Evolutionary conservation across 2,888 invertebrate species (phyloP).

Genomic region (Drosophila nigricruria): DNA sequence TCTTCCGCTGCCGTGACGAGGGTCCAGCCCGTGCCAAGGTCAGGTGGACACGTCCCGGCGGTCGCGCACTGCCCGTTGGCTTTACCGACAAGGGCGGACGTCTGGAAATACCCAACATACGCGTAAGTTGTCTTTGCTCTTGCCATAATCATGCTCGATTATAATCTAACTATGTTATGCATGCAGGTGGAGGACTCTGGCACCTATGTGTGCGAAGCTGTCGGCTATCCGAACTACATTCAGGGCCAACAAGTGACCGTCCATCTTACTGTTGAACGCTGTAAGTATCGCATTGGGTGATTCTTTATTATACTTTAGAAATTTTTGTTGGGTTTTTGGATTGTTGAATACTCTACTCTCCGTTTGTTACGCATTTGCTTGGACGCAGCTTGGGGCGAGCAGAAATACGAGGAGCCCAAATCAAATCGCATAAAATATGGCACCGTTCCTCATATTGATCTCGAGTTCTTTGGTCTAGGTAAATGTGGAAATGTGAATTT

Average conservation of each 20-base stretch:
- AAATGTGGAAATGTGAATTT: constrained; percentile 33
- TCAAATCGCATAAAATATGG: constrained; percentile 87
- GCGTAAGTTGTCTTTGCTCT: constrained; percentile 85
- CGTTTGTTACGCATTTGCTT: constrained; percentile 1
- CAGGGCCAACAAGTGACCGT: constrained; percentile 90
- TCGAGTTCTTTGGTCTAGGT: constrained; percentile 88
- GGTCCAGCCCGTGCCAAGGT: constrained; percentile 92
- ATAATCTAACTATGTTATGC: no score
- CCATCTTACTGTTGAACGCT: constrained; percentile 90
- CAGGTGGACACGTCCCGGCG: constrained; percentile 90
- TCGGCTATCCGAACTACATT: constrained; percentile 87
- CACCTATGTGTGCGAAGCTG: constrained; percentile 93
- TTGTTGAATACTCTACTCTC: neutral
- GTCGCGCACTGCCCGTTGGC: constrained; percentile 90
- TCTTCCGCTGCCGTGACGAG: constrained; percentile 96
- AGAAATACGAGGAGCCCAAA: constrained; percentile 77
- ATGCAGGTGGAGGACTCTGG: constrained; percentile 90
- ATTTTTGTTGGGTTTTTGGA: neutral
- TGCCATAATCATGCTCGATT: neutral
- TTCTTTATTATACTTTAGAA: neutral
- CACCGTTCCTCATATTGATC: constrained; percentile 87
- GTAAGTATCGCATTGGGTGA: constrained; percentile 87
- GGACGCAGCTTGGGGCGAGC: constrained; percentile 85
- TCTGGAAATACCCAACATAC: constrained; percentile 93
- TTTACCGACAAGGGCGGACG: constrained; percentile 91